Conservation (phyloP, 1,140 invertebrate species). For the Orussus abietinus region DNA sequence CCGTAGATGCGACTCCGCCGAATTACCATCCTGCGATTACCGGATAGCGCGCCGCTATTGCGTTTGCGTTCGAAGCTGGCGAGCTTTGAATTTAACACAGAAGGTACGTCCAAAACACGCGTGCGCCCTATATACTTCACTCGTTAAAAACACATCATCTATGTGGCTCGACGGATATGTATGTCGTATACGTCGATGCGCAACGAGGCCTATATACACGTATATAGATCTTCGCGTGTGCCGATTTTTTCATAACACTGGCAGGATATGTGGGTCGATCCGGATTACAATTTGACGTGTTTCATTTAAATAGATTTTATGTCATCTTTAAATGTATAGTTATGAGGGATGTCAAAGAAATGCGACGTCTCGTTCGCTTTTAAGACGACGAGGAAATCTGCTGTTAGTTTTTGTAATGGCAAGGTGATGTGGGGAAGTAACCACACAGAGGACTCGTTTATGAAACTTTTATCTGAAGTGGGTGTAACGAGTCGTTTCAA, state of each 20-base stretch:
- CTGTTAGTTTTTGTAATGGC: no score
- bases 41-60: constrained; percentile 46
- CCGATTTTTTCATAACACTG: not conserved
- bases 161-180: no score
- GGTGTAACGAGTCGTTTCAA: no score
- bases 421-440: no score
- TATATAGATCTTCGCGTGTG: constrained; percentile 8
- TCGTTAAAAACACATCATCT: no score
- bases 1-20: constrained; percentile 28
- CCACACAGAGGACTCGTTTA: no score
- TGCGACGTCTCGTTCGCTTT: no score
- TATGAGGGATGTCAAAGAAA: no score
- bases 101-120: constrained; percentile 49
- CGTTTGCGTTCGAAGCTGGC: constrained; percentile 44
- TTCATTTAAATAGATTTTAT: constrained; percentile 10
- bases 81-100: constrained; percentile 45
- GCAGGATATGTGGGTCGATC: not conserved
- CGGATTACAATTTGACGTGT: not conserved
- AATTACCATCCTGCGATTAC: constrained; percentile 36
- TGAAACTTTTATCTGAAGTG: no score
- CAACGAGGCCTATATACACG: constrained; percentile 6
- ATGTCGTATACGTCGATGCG: constrained; percentile 10
- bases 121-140: constrained; percentile 41
- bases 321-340: no score
- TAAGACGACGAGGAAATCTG: no score